Conservation (phyloP, 2,888 invertebrate genomes). For the Agrilus mali region DNA sequence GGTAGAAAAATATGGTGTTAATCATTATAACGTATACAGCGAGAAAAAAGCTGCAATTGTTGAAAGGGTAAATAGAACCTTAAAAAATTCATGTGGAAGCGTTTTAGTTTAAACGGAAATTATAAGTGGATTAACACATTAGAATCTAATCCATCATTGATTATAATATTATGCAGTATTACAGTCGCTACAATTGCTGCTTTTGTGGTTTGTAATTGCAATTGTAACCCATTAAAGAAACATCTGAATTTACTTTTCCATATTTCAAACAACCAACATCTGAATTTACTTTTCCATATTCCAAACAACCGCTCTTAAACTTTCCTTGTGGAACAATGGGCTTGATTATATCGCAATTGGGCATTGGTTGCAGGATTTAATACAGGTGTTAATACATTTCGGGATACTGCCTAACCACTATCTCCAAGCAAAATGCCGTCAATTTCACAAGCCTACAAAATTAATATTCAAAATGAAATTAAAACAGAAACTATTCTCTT, state of each 20-base stretch:
- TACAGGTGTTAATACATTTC: slow-evolving; percentile 18
- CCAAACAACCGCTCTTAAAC: slow-evolving; percentile 16
- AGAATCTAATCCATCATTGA: neutral
- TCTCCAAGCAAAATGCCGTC: slow-evolving; percentile 16
- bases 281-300: slow-evolving; percentile 9
- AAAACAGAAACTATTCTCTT: no score
- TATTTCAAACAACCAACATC: slow-evolving; percentile 12
- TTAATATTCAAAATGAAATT: neutral
- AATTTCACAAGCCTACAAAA: slow-evolving; percentile 3
- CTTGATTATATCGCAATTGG: slow-evolving; percentile 15
- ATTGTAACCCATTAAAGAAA: slow-evolving; percentile 5
- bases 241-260: slow-evolving; percentile 10
- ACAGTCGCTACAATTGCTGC: slow-evolving; percentile 6
- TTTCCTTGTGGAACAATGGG: slow-evolving; percentile 17
- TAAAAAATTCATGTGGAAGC: no score
- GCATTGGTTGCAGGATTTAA: slow-evolving; percentile 10
- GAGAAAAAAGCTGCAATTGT: no score
- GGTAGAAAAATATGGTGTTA: no score
- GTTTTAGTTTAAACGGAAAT: no score
- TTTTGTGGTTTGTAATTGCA: slow-evolving; percentile 3
- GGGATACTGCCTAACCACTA: slow-evolving; percentile 13
- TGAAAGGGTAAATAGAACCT: no score
- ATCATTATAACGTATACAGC: no score
- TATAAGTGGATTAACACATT: no score
- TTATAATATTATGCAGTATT: slow-evolving; percentile 7